These are phyloP conservation scores for Prenolepis imparis DNA, from an alignment of 2,888 invertebrate genomes.

Conservation along the genomic window DNA sequence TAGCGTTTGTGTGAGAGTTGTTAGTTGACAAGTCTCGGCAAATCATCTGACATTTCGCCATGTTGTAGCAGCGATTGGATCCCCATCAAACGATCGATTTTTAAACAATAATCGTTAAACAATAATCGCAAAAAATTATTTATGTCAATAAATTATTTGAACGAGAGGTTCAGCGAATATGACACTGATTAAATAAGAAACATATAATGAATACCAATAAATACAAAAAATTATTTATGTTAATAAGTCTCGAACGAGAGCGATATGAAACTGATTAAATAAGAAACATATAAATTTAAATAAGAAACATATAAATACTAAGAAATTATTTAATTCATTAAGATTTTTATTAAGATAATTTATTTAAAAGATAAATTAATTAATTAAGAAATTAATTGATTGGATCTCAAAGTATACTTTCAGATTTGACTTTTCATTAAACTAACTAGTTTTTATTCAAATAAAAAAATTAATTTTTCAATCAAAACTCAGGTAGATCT, in stretches of 20 bases:
- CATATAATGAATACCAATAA: not conserved
- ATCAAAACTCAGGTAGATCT: not conserved
- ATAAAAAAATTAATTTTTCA: not conserved
- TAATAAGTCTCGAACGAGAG: too few species aligned
- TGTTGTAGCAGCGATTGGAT: not conserved
- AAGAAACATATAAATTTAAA: too few species aligned
- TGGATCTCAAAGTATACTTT: not conserved
- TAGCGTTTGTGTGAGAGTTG: too few species aligned
- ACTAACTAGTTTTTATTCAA: not conserved
- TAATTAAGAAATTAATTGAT: too few species aligned
- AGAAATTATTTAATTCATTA: not conserved
- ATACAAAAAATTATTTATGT: too few species aligned
- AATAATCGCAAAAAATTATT: not conserved
- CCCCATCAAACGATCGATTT: not conserved
- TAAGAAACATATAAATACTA: too few species aligned
- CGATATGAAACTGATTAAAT: too few species aligned
- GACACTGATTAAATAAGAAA: not conserved
- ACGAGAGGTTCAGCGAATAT: not conserved
- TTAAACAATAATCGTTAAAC: not conserved
- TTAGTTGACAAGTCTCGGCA: not conserved
- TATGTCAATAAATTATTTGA: not conserved
- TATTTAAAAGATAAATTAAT: too few species aligned
- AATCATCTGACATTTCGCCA: conserved; percentile 8
- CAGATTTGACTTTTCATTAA: not conserved
- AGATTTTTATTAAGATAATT: too few species aligned